Conservation (phyloP, 2,888 invertebrate genomes). For the Oxystoma pomonae region DNA sequence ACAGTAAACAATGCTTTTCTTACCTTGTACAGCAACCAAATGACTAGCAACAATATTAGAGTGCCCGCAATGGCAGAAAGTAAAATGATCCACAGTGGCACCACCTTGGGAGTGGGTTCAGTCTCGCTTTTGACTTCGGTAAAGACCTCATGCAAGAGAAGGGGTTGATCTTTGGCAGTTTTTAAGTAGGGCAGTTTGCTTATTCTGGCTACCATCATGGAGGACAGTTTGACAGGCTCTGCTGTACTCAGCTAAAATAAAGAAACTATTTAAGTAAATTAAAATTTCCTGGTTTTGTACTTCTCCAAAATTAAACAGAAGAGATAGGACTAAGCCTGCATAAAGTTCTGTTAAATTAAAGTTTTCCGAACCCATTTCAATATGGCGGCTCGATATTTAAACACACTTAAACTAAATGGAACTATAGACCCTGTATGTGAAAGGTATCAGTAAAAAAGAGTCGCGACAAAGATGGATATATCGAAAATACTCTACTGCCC, state of each 20-base stretch:
- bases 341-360: too few relatives aligned
- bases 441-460: too few relatives aligned
- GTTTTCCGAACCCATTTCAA: too few relatives aligned
- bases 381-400: too few relatives aligned
- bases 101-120: slow-evolving; percentile 61
- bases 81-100: slow-evolving; percentile 84
- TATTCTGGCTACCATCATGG: slow-evolving; percentile 69
- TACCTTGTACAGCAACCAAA: slow-evolving; percentile 80
- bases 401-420: too few relatives aligned
- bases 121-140: slow-evolving; percentile 67
- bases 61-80: slow-evolving; percentile 80
- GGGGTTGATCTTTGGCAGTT: slow-evolving; percentile 52
- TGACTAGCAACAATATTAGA: slow-evolving; percentile 70
- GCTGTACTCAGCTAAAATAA: slow-evolving; percentile 45
- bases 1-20: too few relatives aligned
- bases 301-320: too few relatives aligned
- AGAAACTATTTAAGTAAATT: too few relatives aligned
- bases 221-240: slow-evolving; percentile 66
- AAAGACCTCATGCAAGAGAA: slow-evolving; percentile 66
- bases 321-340: too few relatives aligned
- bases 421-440: too few relatives aligned
- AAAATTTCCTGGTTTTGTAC: neutral
- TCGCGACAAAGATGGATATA: too few relatives aligned
- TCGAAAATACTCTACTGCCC: too few relatives aligned
- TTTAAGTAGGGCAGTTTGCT: slow-evolving; percentile 66